A percentile compares a stretch with the other conserved stretches of the same genome.
Evolutionary conservation across 2,888 invertebrate species (phyloP).

Genomic region (Drosophila mimica): DNA sequence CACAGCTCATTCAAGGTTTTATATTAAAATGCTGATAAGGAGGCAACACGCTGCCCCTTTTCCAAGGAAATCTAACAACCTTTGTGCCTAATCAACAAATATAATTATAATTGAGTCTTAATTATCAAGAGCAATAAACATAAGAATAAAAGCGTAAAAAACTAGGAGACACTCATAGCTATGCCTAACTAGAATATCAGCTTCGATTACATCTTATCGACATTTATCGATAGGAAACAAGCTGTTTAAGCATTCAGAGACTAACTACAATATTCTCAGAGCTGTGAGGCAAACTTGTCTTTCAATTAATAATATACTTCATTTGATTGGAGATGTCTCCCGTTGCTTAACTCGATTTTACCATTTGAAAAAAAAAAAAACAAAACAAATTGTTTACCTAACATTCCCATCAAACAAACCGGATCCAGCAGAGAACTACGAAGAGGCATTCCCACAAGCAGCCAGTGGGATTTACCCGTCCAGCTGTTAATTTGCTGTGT

Average conservation of each 20-base stretch:
- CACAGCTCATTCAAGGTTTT: not conserved
- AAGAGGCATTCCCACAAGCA: constrained; percentile 50
- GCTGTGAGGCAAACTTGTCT: not conserved
- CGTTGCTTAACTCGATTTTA: not conserved
- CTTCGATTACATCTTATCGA: not conserved
- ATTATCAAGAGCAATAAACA: not conserved
- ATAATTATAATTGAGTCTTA: not conserved
- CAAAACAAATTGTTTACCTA: constrained; percentile 34
- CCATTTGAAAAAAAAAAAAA: not conserved
- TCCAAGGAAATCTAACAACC: not conserved
- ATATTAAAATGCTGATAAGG: constrained; percentile 7
- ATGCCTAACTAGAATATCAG: not conserved
- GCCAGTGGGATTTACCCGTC: constrained; percentile 30
- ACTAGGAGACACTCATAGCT: not conserved
- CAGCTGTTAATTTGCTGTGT: constrained; percentile 31
- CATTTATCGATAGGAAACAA: not conserved
- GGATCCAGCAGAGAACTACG: constrained; percentile 48
- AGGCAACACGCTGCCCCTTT: not conserved
- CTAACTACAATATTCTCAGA: not conserved
- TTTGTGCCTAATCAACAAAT: constrained; percentile 6
- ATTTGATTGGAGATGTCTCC: not conserved
- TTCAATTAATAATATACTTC: not conserved
- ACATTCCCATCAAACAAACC: constrained; percentile 47
- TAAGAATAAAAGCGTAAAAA: not conserved
- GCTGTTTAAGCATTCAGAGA: not conserved